Base-by-base conservation (phyloP, 1,140 invertebrate genomes). In the Drosophila punjabiensis region DNA sequence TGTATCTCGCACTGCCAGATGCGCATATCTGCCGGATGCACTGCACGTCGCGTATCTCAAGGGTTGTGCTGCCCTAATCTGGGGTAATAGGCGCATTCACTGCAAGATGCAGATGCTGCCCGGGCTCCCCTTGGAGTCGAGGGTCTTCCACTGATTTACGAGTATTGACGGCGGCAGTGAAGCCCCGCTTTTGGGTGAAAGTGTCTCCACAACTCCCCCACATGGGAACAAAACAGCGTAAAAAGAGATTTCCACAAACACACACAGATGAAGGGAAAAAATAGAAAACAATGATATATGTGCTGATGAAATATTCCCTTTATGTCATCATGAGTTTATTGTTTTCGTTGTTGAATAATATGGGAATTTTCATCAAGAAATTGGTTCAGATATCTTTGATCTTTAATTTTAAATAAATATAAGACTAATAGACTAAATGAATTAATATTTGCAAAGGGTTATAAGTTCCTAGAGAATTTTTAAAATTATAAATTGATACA, bases 1-100 rank as follows among this genome's bases (percentile, higher is more conserved):
- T 79, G 76, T 79, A 39, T 56, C 33, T 37, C 33, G 20, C 53
- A 14, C 60, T 60, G 59, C 37, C 79, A 89, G 86, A 81, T 88
- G 86, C 81, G 80, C 55, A 43, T 62, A 78, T 78, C 69, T 75
- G 71, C 71, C 71, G 71, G 71, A 75, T 75, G 71, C 71, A 62
- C 20, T 62, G 55, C 71, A 39, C 59, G 45, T 14, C 35, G 32
- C 74, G 59, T 37, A 79, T 70, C 76, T 79, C 76, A 79, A 79
- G 76, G 76, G 76, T 79, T 63, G 75, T 7, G 39, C 61, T 16
- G 45, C 61, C 35, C 35, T 58, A 78, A 78, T 78, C 76, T 78
- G 65, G 76, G 74, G 76, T 78, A 78, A 78, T 70, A 69, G 65
- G 58, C 64, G 76, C 75, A 78, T 70, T 78, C 75, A 78, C 30